Conservation (phyloP, 1,140 invertebrate species). For the Lethrus apterus region DNA sequence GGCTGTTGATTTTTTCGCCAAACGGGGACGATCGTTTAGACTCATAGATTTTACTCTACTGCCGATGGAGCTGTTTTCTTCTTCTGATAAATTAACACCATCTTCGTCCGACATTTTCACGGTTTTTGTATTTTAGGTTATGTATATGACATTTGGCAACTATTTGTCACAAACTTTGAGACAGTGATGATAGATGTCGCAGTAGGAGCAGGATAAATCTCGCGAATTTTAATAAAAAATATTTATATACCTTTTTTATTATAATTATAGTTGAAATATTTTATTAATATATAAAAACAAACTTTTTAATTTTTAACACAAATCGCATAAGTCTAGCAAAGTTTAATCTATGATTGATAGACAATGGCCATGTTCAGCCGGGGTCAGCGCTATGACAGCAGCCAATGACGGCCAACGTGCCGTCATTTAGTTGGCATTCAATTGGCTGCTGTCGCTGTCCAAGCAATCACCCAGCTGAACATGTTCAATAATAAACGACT, state of each 20-base stretch:
- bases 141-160: background rate
- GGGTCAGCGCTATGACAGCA: too few relatives aligned
- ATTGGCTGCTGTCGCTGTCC: too few relatives aligned
- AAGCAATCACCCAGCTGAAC: too few relatives aligned
- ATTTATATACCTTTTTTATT: background rate
- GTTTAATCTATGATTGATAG: too few relatives aligned
- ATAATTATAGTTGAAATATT: background rate
- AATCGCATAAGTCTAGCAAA: too few relatives aligned
- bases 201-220: background rate
- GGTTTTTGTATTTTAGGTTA: too few relatives aligned
- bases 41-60: conserved; percentile 1
- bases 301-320: too few relatives aligned
- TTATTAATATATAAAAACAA: background rate
- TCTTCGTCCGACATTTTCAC: background rate
- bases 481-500: too few relatives aligned
- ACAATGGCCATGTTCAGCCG: too few relatives aligned
- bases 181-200: background rate
- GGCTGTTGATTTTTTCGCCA: conserved; percentile 15
- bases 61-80: background rate
- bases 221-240: background rate
- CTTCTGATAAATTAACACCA: background rate
- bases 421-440: too few relatives aligned
- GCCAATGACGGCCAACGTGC: too few relatives aligned
- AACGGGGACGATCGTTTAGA: background rate
- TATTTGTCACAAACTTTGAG: background rate